Conservation (phyloP, 2,113 vertebrate genomes). For the Alaudala cheleensis region DNA sequence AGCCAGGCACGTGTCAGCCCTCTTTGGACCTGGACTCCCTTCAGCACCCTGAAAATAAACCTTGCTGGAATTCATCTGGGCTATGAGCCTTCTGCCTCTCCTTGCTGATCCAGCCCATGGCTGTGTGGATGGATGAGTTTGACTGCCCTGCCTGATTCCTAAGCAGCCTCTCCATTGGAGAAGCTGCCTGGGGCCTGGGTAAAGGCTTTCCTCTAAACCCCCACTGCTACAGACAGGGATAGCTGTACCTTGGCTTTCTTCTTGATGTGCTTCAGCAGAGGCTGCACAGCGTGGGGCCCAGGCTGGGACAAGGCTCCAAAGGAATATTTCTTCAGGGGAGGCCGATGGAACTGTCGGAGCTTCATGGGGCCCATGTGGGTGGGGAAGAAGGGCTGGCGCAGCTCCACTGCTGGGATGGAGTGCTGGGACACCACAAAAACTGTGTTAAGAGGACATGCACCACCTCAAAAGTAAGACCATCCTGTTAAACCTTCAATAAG, state of each 20-base stretch:
- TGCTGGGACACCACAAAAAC: constrained; percentile 75
- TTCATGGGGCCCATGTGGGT: constrained; percentile 99
- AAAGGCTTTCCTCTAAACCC: no score
- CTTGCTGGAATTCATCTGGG: no score
- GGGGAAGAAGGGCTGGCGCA: constrained; percentile 96
- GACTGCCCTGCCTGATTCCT: no score
- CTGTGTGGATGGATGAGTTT: no score
- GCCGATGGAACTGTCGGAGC: constrained; percentile 91
- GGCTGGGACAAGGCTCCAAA: constrained; percentile 95
- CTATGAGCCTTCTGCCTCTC: no score
- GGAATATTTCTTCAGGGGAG: constrained; percentile 93
- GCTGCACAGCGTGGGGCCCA: constrained; percentile 88
- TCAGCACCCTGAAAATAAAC: no score
- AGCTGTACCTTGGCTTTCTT: constrained; percentile 93
- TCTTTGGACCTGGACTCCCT: no score
- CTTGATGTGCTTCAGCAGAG: constrained; percentile 96
- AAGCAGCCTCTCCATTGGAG: no score
- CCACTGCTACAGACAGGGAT: not conserved
- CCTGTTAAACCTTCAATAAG: not conserved
- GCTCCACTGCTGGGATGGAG: constrained; percentile 94
- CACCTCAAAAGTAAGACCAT: not conserved
- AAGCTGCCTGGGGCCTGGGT: no score
- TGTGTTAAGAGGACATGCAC: not conserved
- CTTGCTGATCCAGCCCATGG: no score
- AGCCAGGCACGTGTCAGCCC: no score